These are phyloP conservation scores for Phyllotreta cruciferae DNA, from an alignment of 2,888 invertebrate species.

Conservation along the genomic window DNA sequence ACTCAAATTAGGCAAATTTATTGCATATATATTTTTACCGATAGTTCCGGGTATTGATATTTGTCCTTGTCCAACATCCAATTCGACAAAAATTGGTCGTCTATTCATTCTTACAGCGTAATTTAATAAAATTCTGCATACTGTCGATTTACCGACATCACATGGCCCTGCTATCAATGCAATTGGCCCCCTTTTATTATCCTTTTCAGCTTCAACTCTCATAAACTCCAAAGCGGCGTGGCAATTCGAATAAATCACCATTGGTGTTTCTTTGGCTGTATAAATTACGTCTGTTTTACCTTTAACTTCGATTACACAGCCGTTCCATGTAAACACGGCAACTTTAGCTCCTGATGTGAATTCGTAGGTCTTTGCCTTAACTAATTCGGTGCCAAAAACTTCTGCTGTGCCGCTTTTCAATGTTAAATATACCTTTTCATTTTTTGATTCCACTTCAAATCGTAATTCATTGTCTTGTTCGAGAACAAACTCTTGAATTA, in stretches of 20 bases:
- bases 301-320: constrained; percentile 83
- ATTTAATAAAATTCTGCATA: constrained; percentile 84
- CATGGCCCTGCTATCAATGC: constrained; percentile 92
- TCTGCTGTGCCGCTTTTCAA: constrained; percentile 91
- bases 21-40: constrained; percentile 60
- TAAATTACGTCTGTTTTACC: constrained; percentile 95
- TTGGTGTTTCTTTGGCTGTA: constrained; percentile 95
- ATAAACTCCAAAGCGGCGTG: constrained; percentile 94
- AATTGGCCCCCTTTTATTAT: constrained; percentile 78
- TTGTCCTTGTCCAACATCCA: constrained; percentile 95
- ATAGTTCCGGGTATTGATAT: constrained; percentile 93
- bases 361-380: constrained; percentile 89
- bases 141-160: constrained; percentile 96
- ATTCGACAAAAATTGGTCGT: constrained; percentile 90
- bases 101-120: constrained; percentile 92
- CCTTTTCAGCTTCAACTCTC: constrained; percentile 80
- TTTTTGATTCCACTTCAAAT: constrained; percentile 91
- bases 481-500: constrained; percentile 77
- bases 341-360: constrained; percentile 92
- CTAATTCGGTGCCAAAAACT: constrained; percentile 95
- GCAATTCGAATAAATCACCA: constrained; percentile 94
- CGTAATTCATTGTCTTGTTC: constrained; percentile 90
- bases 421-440: constrained; percentile 83
- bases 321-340: constrained; percentile 96
- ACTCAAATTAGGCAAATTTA: background rate